phyloP scores from a whole-genome alignment of 2,113 vertebrate genomes.

The Daboia siamensis region DNA sequence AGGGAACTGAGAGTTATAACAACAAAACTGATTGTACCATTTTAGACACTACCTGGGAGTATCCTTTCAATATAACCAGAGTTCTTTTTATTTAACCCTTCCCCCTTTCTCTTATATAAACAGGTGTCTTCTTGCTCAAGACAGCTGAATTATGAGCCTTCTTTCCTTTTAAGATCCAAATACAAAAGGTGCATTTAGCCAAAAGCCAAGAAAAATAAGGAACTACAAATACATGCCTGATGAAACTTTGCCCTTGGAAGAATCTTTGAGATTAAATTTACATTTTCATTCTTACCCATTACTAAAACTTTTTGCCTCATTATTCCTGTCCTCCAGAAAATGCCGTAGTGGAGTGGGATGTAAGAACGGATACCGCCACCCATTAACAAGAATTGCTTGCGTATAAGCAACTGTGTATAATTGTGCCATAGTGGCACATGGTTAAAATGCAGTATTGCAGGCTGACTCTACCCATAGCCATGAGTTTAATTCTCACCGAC shows the following conservation, averaged over 20 bases:
- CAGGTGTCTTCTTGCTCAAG: not conserved
- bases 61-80: not conserved
- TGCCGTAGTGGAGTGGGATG: not conserved
- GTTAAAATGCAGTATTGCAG: not conserved
- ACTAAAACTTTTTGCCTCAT: not conserved
- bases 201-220: conserved; percentile 16
- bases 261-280: not conserved
- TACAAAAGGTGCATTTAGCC: not conserved
- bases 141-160: not conserved
- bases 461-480: not conserved
- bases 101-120: not conserved
- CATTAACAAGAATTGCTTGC: not conserved
- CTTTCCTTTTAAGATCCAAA: not conserved
- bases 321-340: not conserved
- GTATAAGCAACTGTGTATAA: not conserved
- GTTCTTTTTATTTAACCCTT: not conserved
- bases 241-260: not conserved
- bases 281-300: not conserved
- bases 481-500: not conserved
- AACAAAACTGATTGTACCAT: not conserved
- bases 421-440: too few relatives aligned
- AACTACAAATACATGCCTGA: not conserved
- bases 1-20: not conserved
- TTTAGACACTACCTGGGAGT: not conserved
- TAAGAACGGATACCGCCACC: not conserved